Evolutionary conservation across 2,113 vertebrate genomes (phyloP).

Genomic region (Campylorhamphus procurvoides): DNA sequence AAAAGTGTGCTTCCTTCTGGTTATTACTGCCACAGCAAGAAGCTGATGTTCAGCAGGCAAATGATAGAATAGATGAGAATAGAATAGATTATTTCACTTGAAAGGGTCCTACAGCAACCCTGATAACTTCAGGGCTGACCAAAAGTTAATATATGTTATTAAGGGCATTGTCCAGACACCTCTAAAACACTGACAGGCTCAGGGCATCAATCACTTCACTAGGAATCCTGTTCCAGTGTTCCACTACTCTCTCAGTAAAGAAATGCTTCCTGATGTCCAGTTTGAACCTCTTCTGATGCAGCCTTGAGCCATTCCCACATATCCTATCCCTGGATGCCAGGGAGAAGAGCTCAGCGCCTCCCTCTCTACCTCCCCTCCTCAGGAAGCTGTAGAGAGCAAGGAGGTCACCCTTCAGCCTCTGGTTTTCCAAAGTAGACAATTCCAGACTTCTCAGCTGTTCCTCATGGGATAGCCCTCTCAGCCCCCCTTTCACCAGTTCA

Average conservation of each 20-base stretch:
- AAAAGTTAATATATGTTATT: not conserved
- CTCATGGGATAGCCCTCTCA: not conserved
- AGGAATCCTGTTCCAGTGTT: not conserved
- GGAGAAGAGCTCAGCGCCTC: not conserved
- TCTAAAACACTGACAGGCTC: not conserved
- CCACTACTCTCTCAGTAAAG: not conserved
- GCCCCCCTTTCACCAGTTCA: not conserved
- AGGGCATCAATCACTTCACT: rapidly evolving
- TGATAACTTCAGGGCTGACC: not conserved
- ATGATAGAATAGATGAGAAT: not conserved
- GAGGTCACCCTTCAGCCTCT: not conserved
- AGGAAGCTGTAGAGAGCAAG: not conserved
- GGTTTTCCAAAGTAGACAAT: not conserved
- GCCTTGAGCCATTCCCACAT: not conserved
- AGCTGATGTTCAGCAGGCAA: not conserved
- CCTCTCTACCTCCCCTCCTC: not conserved
- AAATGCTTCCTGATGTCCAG: not conserved
- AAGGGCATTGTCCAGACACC: not conserved
- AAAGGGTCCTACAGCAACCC: not conserved
- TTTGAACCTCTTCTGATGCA: not conserved
- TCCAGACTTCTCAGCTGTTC: not conserved
- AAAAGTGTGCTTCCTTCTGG: not conserved
- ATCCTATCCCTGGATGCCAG: not conserved
- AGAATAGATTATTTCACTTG: not conserved
- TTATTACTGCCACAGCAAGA: not conserved